Evolutionary conservation across 2,113 vertebrate species (phyloP).

Genomic region (Cryptotis parvus): DNA sequence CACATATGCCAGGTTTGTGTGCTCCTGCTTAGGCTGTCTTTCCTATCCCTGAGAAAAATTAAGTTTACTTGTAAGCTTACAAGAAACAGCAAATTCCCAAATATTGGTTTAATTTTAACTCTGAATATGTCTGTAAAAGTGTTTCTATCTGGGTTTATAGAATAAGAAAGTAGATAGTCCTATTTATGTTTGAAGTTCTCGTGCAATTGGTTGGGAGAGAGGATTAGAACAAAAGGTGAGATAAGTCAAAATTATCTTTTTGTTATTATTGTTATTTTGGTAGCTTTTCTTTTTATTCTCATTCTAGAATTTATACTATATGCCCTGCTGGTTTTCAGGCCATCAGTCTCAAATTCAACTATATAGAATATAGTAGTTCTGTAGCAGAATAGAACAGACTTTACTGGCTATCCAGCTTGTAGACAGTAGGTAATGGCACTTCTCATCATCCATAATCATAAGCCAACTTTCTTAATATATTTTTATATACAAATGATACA

Average conservation of each 20-base stretch:
- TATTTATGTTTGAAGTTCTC: fast-evolving
- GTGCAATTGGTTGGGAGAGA: background rate
- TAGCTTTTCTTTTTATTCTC: background rate
- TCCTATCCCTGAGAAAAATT: background rate
- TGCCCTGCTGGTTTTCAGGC: background rate
- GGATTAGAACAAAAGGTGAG: background rate
- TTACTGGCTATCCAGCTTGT: background rate
- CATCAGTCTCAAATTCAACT: background rate
- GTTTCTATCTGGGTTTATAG: background rate
- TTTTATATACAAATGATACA: background rate
- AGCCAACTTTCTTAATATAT: background rate
- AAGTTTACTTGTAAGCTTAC: background rate
- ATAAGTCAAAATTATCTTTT: background rate
- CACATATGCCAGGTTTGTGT: too few species aligned
- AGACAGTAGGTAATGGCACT: background rate
- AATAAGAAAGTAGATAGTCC: background rate
- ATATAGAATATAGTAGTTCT: too few species aligned
- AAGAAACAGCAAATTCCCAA: background rate
- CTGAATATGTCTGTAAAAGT: background rate
- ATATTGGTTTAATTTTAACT: background rate
- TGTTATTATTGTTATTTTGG: background rate
- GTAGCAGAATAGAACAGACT: too few species aligned
- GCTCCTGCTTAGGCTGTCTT: too few species aligned
- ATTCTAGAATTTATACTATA: background rate
- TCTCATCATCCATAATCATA: background rate